Evolutionary conservation across 2,113 vertebrate genomes (phyloP).

Genomic region (Pavo muticus): DNA sequence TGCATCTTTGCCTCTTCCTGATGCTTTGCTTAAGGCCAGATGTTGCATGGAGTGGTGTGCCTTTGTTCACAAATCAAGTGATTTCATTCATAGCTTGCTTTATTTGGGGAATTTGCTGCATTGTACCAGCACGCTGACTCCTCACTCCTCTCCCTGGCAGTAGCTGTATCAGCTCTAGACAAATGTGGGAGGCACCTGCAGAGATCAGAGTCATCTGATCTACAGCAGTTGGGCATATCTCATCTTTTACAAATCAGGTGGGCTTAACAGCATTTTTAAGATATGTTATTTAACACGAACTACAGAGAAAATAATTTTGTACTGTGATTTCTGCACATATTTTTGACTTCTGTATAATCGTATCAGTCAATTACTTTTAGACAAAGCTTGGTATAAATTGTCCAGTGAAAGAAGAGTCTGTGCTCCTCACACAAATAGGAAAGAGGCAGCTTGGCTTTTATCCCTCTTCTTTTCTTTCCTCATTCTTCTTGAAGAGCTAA

Average conservation of each 20-base stretch:
- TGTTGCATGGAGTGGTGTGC: not conserved
- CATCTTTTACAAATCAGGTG: not conserved
- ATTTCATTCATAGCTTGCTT: not conserved
- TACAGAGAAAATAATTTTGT: not conserved
- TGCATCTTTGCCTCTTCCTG: not conserved
- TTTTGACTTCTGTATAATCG: not conserved
- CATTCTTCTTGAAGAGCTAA: not conserved
- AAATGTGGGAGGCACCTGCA: not conserved
- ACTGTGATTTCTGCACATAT: not conserved
- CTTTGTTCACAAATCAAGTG: not conserved
- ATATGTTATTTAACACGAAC: not conserved
- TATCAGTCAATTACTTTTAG: not conserved
- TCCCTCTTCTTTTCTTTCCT: not conserved
- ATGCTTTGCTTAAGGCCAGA: not conserved
- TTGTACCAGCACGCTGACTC: accelerated
- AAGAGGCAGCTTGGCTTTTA: not conserved
- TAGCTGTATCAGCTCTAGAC: not conserved
- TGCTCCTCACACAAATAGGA: not conserved
- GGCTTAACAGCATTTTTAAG: not conserved
- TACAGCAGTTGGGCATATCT: not conserved
- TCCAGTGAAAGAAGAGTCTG: not conserved
- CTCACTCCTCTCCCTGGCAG: not conserved
- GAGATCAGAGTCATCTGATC: not conserved
- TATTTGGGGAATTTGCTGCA: not conserved
- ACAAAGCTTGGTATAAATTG: not conserved